phyloP scores from a whole-genome alignment of 2,888 invertebrate genomes.

The Campopleginae sp. region DNA sequence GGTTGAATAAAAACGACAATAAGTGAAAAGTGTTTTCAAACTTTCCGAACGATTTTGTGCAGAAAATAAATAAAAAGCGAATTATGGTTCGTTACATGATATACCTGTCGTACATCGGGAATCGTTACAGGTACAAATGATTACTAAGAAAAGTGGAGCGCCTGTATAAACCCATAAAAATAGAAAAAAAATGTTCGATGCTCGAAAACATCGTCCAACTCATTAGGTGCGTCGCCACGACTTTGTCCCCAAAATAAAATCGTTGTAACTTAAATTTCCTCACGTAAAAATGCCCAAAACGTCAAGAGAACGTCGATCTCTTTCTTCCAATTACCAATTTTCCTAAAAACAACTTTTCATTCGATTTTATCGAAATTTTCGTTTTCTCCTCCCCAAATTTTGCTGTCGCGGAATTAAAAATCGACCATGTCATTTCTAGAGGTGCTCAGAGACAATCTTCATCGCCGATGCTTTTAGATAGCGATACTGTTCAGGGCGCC shows the following conservation, averaged over 20 bases:
- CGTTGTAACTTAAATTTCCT: not conserved
- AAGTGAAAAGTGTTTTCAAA: not conserved
- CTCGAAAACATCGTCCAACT: not conserved
- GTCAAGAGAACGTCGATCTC: not conserved
- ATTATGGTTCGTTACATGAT: constrained; percentile 89
- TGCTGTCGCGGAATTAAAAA: not conserved
- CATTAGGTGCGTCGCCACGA: constrained; percentile 10
- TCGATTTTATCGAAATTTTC: not conserved
- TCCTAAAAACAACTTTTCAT: too few species aligned
- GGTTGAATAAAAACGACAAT: not conserved
- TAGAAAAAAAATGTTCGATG: not conserved
- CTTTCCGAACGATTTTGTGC: not conserved
- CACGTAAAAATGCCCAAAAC: not conserved
- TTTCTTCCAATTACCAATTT: not conserved
- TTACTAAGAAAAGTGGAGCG: constrained; percentile 20
- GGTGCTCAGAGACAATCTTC: constrained; percentile 89
- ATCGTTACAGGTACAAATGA: constrained; percentile 88
- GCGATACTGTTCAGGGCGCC: constrained; percentile 90
- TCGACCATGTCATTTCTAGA: constrained; percentile 83
- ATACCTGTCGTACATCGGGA: constrained; percentile 91
- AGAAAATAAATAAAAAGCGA: not conserved
- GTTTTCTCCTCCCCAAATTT: not conserved
- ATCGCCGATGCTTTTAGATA: constrained; percentile 83
- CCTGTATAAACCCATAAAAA: not conserved
- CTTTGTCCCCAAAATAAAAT: not conserved